Evolutionary conservation across 2,888 invertebrate species (phyloP).

Genomic region (Scaptodrosophila latifasciaeformis): DNA sequence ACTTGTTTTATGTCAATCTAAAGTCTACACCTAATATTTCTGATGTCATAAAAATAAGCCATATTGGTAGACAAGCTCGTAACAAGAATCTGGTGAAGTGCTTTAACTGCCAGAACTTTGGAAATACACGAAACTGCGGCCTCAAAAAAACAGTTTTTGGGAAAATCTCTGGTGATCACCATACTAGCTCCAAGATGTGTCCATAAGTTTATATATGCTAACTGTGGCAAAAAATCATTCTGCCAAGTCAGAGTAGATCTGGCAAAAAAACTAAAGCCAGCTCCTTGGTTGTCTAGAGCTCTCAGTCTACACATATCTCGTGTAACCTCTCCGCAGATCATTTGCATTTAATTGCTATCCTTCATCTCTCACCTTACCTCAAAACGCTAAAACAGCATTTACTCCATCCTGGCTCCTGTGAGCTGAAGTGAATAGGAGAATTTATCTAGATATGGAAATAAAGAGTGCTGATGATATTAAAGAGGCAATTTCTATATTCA

Average conservation of each 20-base stretch:
- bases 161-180: too few relatives aligned
- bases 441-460: constrained; percentile 5
- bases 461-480: constrained; percentile 11
- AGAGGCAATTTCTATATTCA: neutral
- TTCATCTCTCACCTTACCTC: neutral
- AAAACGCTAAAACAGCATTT: neutral
- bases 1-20: too few relatives aligned
- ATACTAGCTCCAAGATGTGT: too few relatives aligned
- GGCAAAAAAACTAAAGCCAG: too few relatives aligned
- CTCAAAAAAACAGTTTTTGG: constrained; percentile 4
- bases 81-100: constrained; percentile 1
- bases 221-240: too few relatives aligned
- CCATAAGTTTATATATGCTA: neutral
- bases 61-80: too few relatives aligned
- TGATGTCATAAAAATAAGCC: too few relatives aligned
- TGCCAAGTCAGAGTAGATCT: neutral
- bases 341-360: constrained; percentile 1
- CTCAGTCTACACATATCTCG: neutral
- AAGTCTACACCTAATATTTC: too few relatives aligned
- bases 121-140: neutral
- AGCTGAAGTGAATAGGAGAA: constrained; percentile 1
- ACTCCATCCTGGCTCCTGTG: constrained; percentile 1
- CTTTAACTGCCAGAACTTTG: neutral
- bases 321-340: too few relatives aligned
- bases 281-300: too few relatives aligned